phyloP scores from a whole-genome alignment of 2,888 invertebrate species.

The Erynnis tages region DNA sequence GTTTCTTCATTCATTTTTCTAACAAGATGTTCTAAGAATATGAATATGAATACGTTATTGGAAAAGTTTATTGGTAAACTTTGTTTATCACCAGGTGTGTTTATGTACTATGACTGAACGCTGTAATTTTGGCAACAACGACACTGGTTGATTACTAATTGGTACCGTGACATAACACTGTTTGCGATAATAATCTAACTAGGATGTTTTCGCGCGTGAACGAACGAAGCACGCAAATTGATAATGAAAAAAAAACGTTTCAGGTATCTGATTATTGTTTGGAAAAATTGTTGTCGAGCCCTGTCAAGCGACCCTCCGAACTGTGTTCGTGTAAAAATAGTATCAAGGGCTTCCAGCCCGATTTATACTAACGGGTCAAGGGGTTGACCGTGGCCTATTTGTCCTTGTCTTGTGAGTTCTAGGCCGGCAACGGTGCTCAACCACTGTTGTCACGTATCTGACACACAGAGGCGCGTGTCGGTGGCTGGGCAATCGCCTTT shows the following conservation, averaged over 20 bases:
- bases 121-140: no score
- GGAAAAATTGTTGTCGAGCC: constrained; percentile 41
- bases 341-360: constrained; percentile 64
- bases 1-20: no score
- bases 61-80: no score
- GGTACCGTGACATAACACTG: no score
- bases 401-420: constrained; percentile 46
- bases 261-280: constrained; percentile 55
- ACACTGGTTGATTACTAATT: no score
- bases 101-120: no score
- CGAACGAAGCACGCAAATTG: no score
- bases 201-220: no score
- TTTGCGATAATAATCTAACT: no score
- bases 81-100: no score
- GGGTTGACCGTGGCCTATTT: constrained; percentile 49
- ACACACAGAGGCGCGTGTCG: constrained; percentile 49
- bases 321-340: constrained; percentile 69
- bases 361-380: constrained; percentile 72
- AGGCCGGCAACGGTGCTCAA: constrained; percentile 71
- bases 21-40: no score
- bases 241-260: constrained; percentile 37
- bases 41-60: no score
- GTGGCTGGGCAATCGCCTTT: constrained; percentile 77
- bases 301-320: constrained; percentile 66
- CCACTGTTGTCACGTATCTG: constrained; percentile 72